Evolutionary conservation across 2,888 invertebrate species (phyloP).

Genomic region (Nipponacmea schrenckii): DNA sequence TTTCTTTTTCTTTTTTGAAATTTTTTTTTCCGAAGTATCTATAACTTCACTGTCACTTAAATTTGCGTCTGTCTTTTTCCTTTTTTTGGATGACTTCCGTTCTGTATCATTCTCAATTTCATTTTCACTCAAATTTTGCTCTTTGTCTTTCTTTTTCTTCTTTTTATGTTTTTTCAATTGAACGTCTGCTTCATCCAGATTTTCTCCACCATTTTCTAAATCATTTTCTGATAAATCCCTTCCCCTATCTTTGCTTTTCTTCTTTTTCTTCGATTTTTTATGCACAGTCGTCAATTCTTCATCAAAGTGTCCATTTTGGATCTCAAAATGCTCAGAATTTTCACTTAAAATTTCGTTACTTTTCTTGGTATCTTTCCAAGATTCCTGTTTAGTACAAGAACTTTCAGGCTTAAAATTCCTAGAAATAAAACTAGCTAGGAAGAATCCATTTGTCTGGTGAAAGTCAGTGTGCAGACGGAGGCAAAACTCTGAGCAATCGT

Average conservation of each 20-base stretch:
- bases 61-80: background rate
- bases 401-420: conserved; percentile 28
- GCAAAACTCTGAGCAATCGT: conserved; percentile 73
- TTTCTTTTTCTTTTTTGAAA: background rate
- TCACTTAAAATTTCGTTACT: no score
- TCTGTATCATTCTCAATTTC: background rate
- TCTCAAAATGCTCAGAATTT: no score
- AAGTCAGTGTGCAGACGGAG: conserved; percentile 80
- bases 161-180: conserved; percentile 9
- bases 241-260: no score
- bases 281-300: no score
- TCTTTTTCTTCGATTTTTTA: no score
- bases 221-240: no score
- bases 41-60: background rate
- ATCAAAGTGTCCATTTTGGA: background rate
- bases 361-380: no score
- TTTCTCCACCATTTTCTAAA: no score
- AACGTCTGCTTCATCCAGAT: no score
- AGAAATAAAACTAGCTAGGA: conserved; percentile 84
- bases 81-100: background rate
- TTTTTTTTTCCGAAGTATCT: conserved; percentile 2
- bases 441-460: conserved; percentile 93
- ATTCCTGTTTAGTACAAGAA: background rate
- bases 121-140: background rate
- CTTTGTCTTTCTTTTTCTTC: background rate